A percentile compares a stretch with the other conserved stretches of the same genome.
Evolutionary conservation across 2,888 invertebrate genomes (phyloP).

Genomic region (Meloe dianella): DNA sequence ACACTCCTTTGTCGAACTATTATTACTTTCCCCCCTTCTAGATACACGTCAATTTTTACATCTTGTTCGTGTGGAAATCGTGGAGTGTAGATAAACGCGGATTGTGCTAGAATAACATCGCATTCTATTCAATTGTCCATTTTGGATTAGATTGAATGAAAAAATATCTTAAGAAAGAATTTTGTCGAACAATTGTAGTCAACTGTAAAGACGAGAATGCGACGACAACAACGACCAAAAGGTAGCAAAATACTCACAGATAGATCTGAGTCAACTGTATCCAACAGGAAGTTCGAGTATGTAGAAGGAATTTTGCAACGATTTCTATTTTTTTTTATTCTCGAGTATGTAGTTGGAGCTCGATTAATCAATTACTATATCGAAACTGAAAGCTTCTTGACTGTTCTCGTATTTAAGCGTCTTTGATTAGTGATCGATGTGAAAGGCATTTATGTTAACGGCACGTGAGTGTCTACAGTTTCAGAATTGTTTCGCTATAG

Average conservation of each 20-base stretch:
- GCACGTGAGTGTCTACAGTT: background rate
- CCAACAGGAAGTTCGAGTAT: conserved; percentile 7
- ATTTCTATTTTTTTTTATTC: background rate
- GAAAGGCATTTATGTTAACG: background rate
- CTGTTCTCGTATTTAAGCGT: background rate
- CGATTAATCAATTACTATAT: background rate
- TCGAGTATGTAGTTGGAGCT: background rate
- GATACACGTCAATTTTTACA: background rate
- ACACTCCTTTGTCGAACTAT: conserved; percentile 15
- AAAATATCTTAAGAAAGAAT: background rate
- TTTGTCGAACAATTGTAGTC: background rate
- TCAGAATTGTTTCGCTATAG: background rate
- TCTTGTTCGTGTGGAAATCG: background rate
- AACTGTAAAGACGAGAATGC: conserved; percentile 1
- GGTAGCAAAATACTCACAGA: background rate
- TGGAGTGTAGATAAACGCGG: conserved; percentile 17
- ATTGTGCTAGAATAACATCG: conserved; percentile 30
- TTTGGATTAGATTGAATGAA: conserved; percentile 5
- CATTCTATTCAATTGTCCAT: conserved; percentile 36
- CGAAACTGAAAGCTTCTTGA: background rate
- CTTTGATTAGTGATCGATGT: background rate
- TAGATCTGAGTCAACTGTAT: background rate
- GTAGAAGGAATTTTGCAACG: background rate
- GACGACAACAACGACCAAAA: background rate
- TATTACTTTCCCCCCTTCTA: background rate